Conservation (phyloP, 1,140 invertebrate species). For the Tetranychus cinnabarinus region DNA sequence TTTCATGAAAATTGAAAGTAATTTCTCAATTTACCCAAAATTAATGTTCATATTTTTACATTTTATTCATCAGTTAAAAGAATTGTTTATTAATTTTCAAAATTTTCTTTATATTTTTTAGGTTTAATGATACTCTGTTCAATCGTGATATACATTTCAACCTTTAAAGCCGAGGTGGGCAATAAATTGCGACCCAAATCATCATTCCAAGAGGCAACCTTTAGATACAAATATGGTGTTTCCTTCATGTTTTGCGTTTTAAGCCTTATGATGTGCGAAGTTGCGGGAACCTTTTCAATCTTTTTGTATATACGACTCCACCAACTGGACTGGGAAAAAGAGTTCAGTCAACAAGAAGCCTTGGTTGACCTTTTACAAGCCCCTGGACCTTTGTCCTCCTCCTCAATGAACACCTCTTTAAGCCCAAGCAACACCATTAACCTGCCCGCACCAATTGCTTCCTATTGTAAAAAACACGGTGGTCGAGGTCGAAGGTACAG, state of each 20-base stretch:
- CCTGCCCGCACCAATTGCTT: neutral
- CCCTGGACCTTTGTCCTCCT: neutral
- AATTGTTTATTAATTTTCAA: no score
- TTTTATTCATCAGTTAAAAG: no score
- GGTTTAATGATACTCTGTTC: slow-evolving; percentile 64
- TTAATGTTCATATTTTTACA: neutral
- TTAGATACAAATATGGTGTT: slow-evolving; percentile 63
- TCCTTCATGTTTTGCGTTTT: slow-evolving; percentile 57
- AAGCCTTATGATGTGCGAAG: slow-evolving; percentile 53
- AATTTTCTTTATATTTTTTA: slow-evolving; percentile 21
- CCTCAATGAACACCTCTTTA: neutral
- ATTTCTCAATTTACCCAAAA: neutral
- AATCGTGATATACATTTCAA: slow-evolving; percentile 72
- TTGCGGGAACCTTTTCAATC: slow-evolving; percentile 57
- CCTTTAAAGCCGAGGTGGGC: slow-evolving; percentile 67
- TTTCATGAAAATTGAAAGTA: neutral
- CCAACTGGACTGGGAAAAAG: slow-evolving; percentile 28
- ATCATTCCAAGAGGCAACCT: slow-evolving; percentile 34
- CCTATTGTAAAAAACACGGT: slow-evolving; percentile 6
- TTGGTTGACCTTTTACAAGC: neutral
- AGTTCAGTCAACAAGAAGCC: neutral
- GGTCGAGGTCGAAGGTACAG: slow-evolving; percentile 5
- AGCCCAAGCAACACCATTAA: neutral
- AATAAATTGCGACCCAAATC: slow-evolving; percentile 55
- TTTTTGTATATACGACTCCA: slow-evolving; percentile 57